These are phyloP conservation scores for Ridgeia piscesae DNA, from an alignment of 1,140 invertebrate genomes.

Conservation along the genomic window DNA sequence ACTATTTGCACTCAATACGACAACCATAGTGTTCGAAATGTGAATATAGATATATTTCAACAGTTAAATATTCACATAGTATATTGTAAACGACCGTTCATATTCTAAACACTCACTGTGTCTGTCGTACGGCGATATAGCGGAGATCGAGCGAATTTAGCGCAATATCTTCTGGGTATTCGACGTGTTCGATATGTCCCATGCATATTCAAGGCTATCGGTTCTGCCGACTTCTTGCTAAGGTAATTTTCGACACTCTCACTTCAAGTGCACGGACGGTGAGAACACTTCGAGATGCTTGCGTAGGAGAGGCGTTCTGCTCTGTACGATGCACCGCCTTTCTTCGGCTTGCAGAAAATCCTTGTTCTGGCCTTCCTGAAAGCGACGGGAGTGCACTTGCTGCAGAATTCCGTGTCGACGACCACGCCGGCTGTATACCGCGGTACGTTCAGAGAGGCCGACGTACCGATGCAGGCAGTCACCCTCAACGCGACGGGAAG, in stretches of 20 bases:
- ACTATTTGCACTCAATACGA: too few species aligned
- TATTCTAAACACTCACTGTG: too few species aligned
- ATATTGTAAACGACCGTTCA: too few species aligned
- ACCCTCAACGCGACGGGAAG: neutral
- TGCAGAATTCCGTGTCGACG: neutral
- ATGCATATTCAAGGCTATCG: too few species aligned
- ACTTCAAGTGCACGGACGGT: neutral
- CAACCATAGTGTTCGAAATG: too few species aligned
- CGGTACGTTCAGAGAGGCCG: neutral
- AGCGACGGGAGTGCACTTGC: neutral
- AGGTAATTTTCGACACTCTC: neutral
- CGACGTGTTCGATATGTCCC: too few species aligned
- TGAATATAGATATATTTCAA: too few species aligned
- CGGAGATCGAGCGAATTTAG: too few species aligned
- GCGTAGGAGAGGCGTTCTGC: neutral
- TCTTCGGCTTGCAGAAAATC: neutral
- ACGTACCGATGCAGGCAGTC: neutral
- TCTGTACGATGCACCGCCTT: neutral
- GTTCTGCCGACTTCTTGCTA: too few species aligned
- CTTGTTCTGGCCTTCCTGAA: neutral
- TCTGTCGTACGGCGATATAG: too few species aligned
- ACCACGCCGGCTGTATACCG: neutral
- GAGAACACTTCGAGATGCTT: neutral
- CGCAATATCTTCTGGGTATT: too few species aligned
- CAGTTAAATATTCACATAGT: too few species aligned